Evolutionary conservation across 2,797 vertebrate genomes (phyloP), one percentile per base, ranked within the genome.

Genomic region (Telmatherina bonti): DNA sequence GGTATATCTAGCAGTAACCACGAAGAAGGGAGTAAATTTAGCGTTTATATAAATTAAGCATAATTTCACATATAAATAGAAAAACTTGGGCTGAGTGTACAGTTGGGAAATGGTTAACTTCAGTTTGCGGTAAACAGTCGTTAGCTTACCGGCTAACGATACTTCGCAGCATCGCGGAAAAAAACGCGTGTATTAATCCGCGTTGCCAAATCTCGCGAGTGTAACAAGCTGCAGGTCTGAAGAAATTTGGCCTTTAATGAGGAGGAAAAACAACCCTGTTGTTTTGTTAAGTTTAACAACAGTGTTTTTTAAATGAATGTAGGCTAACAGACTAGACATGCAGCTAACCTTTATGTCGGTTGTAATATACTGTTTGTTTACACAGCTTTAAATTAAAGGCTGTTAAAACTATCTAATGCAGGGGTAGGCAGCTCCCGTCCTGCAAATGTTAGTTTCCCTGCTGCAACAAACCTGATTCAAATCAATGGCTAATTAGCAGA

Each of bases 61-160:
- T 0, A 4, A 15, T 26, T 43, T 6, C n/a, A n/a, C 20, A 0
- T 2, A 1, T 4, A 6, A 1, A 2, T 1, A 11, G 6, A 5
- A 5, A n/a, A 0, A 1, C 0, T 9, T 26, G 1, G 15, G n/a
- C 24, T 26, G 24, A 52, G 26, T 52, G 26, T 2, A 1, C 15
- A 29, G 57, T 7, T n/a, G 29, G 13, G 51, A 43, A 77, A 54
- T 5, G 22, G 61, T 54, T 68, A 45, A 47, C 2, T 47, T 53
- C 0, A 62, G 41, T 10, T 49, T 41, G 64, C 58, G 18, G 43
- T 12, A 22, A 12, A 62, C 15, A 13, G 16, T 29, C 75, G 82
- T 61, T 78, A 81, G 83, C 86, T 61, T 0, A 4, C 36, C 35
- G 60, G 84, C 83, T 83, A 82, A 67, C 72, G 20, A 38, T 47